Base-by-base conservation (phyloP, 2,113 vertebrate species). In the Eptesicus fuscus region DNA sequence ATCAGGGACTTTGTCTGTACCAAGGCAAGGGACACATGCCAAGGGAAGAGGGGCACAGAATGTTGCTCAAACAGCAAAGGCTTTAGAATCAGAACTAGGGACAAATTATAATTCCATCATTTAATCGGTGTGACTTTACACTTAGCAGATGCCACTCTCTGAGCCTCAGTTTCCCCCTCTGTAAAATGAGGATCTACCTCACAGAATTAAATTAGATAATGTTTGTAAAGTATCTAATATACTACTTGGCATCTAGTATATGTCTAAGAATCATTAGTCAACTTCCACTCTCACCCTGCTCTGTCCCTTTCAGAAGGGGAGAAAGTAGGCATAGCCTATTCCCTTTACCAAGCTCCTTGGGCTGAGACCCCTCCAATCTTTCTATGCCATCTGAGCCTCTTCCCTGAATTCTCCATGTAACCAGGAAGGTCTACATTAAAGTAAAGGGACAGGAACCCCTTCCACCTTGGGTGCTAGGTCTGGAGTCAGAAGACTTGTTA, bases 91-190 rank as follows among this genome's bases (percentile, higher is more conserved):
- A 86, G n/a, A 95, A 91, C 59, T 32, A 59, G 9, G 10, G 32
- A 42, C 32, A 77, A 73, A 42, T 67, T 28, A 18, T 82, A 95
- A 83, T 32, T 86, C 63, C 28, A 49, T 83, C 70, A 83, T n/a
- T 91, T 92, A 93, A 30, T 79, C 25, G 32, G 32, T 78, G 61
- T 83, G 63, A 79, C n/a, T 92, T 96, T 87, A 79, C 56, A 56
- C 30, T 40, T 73, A 51, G 3, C 2, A 1, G 9, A 37, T 82
- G 28, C 16, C 44, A 83, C 49, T 95, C 61, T 88, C 59, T 83
- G 44, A 88, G 56, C 9, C 53, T 88, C 35, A 65, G 23, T 93
- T 86, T 89, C n/a, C 56, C 40, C 9, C 63, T 90, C 37, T 92
- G 28, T 88, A 42, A 86, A 92, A 93, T 59, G 61, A 93, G 22